Conservation (phyloP, 2,888 invertebrate genomes). For the Aquatica leii region DNA sequence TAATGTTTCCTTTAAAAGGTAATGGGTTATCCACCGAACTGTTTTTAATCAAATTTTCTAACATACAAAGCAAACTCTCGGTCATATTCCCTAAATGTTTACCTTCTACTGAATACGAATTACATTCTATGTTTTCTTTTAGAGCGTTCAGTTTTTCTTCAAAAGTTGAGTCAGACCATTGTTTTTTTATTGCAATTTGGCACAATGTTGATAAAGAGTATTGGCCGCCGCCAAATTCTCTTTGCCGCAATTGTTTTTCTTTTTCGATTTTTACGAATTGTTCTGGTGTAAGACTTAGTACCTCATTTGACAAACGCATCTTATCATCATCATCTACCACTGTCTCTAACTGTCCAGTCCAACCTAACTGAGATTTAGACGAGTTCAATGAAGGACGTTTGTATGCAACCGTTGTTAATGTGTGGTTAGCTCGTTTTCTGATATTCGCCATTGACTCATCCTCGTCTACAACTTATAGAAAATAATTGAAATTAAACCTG, state of each 20-base stretch:
- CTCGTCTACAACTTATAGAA: neutral
- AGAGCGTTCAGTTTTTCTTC: constrained; percentile 42
- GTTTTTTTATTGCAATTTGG: constrained; percentile 44
- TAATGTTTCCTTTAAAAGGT: constrained; percentile 45
- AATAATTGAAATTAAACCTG: constrained; percentile 1
- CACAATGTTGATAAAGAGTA: constrained; percentile 53
- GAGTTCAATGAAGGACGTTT: neutral
- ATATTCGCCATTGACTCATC: neutral
- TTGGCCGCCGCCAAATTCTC: constrained; percentile 49
- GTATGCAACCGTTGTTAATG: neutral
- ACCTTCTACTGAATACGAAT: constrained; percentile 27
- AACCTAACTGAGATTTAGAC: constrained; percentile 8
- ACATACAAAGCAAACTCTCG: constrained; percentile 43
- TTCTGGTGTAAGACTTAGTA: constrained; percentile 50
- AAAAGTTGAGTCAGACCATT: constrained; percentile 47
- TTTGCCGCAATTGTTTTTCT: constrained; percentile 49
- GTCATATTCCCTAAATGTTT: constrained; percentile 37
- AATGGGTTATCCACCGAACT: constrained; percentile 40
- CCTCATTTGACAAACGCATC: constrained; percentile 40
- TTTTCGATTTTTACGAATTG: constrained; percentile 54
- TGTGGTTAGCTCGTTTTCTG: neutral
- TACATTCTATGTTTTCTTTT: constrained; percentile 36
- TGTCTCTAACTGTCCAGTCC: neutral
- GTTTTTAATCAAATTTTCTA: constrained; percentile 42
- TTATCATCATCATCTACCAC: neutral